These are phyloP conservation scores for Sminthopsis crassicaudata DNA, from an alignment of 2,113 vertebrate genomes.

Conservation along the genomic window DNA sequence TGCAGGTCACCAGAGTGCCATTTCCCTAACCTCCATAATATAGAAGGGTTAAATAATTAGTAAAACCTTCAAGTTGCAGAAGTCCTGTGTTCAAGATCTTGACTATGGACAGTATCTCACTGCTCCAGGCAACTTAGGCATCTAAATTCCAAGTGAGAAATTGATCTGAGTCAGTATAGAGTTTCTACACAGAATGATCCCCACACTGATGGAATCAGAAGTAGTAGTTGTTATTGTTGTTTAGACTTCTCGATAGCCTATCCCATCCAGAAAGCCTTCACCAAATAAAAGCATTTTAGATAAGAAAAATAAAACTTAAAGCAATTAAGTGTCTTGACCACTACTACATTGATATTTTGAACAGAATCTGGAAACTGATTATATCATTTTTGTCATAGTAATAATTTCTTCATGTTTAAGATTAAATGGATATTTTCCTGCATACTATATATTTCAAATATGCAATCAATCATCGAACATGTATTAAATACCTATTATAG, in stretches of 20 bases:
- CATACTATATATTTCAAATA: neutral
- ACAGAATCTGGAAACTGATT: neutral
- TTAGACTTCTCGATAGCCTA: neutral
- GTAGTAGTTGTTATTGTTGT: too few relatives aligned
- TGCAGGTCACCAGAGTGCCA: neutral
- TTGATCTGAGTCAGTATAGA: neutral
- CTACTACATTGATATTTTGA: neutral
- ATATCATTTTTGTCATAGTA: neutral
- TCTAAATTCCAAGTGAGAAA: neutral
- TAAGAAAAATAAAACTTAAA: neutral
- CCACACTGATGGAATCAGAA: neutral
- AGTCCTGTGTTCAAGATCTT: neutral
- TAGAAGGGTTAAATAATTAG: too few relatives aligned
- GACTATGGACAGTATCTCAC: neutral
- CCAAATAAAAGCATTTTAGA: neutral
- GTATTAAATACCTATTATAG: neutral
- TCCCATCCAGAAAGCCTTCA: neutral
- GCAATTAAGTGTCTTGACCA: neutral
- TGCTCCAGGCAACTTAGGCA: neutral
- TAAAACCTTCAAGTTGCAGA: neutral
- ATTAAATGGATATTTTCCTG: neutral
- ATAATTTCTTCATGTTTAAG: neutral
- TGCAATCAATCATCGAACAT: neutral
- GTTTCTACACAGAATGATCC: neutral
- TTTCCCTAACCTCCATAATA: neutral